These are phyloP conservation scores for Actinostola sp. DNA, from an alignment of 92 coral and sea anemone genomes.

Conservation along the genomic window DNA sequence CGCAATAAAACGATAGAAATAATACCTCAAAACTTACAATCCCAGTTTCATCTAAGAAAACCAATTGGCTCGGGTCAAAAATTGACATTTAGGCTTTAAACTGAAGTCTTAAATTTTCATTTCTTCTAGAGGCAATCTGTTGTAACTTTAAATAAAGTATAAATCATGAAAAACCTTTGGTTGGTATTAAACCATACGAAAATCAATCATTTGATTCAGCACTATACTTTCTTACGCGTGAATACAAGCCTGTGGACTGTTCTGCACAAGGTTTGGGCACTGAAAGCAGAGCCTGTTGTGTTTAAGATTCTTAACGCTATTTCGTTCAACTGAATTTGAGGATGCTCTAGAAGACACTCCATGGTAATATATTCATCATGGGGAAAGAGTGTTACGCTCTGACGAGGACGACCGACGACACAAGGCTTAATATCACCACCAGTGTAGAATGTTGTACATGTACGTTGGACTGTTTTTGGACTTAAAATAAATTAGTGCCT, in stretches of 20 bases:
- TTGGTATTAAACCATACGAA: neutral
- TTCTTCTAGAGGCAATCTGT: slow-evolving; percentile 39
- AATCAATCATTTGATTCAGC: neutral
- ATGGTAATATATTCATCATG: slow-evolving; percentile 22
- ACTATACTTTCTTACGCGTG: slow-evolving; percentile 39
- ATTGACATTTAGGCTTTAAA: slow-evolving; percentile 46
- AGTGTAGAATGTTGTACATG: no score
- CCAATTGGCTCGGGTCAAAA: slow-evolving; percentile 52
- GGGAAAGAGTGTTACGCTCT: no score
- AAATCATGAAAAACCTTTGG: neutral
- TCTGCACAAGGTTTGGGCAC: slow-evolving; percentile 19
- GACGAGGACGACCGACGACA: no score
- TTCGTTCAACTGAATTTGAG: slow-evolving; percentile 7
- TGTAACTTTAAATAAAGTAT: slow-evolving; percentile 19
- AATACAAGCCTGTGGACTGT: slow-evolving; percentile 40
- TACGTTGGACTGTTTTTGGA: no score
- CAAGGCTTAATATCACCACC: no score
- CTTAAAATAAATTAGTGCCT: no score
- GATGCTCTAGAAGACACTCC: slow-evolving; percentile 15
- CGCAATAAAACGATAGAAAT: no score
- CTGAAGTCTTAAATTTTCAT: slow-evolving; percentile 35
- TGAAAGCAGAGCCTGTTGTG: slow-evolving; percentile 17
- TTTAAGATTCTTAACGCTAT: neutral
- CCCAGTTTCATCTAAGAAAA: slow-evolving; percentile 67
- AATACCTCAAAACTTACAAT: slow-evolving; percentile 42